phyloP scores from a whole-genome alignment of 2,113 vertebrate genomes.

The Sceloporus tristichus region DNA sequence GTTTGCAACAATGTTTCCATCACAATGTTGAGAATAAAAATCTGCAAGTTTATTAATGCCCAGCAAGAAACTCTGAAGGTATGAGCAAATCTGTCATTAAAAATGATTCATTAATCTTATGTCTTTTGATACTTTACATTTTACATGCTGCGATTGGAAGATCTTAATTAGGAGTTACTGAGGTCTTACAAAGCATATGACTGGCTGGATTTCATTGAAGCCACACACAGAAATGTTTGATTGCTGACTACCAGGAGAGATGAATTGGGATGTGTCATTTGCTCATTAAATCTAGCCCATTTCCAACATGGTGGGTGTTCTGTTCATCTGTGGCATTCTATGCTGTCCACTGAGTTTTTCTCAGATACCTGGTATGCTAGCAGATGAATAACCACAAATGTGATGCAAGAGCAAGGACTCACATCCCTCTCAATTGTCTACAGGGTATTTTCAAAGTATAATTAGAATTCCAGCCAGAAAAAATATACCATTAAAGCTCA shows the following conservation, averaged over 20 bases:
- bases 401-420: background rate
- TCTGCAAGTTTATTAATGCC: background rate
- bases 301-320: constrained; percentile 8
- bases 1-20: background rate
- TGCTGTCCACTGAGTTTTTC: background rate
- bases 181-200: constrained; percentile 22
- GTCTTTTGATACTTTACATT: constrained; percentile 28
- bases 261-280: constrained; percentile 16
- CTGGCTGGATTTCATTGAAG: constrained; percentile 31
- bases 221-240: constrained; percentile 16
- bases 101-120: constrained; percentile 36
- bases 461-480: background rate
- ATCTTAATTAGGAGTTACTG: constrained; percentile 41
- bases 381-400: constrained; percentile 4
- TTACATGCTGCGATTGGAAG: constrained; percentile 23
- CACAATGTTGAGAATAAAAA: background rate
- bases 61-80: constrained; percentile 1
- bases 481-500: background rate
- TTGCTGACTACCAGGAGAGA: constrained; percentile 4
- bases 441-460: background rate
- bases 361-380: constrained; percentile 13
- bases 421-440: constrained; percentile 4
- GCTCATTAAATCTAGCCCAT: constrained; percentile 27
- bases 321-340: background rate
- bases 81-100: constrained; percentile 21